phyloP scores from a whole-genome alignment of 2,113 vertebrate genomes.

The Rafetus swinhoei region DNA sequence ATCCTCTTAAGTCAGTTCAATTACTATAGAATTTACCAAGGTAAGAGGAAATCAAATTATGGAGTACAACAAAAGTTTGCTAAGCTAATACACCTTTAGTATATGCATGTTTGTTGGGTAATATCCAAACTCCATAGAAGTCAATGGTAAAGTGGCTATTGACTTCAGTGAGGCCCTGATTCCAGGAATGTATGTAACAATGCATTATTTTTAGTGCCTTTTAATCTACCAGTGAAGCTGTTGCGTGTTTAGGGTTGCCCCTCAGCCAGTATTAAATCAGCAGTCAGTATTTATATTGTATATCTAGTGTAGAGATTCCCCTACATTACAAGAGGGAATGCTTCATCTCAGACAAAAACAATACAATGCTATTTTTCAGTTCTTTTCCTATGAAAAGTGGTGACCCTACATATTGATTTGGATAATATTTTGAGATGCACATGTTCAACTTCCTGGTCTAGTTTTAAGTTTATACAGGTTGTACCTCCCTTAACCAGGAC shows the following conservation, averaged over 20 bases:
- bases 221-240: not conserved
- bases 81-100: not conserved
- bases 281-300: not conserved
- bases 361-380: not conserved
- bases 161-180: not conserved
- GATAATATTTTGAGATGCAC: not conserved
- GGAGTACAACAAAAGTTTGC: not conserved
- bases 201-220: not conserved
- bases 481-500: too few relatives aligned
- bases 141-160: not conserved
- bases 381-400: not conserved
- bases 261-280: fast-evolving
- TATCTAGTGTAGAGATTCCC: not conserved
- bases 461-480: not conserved
- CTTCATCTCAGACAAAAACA: too few relatives aligned
- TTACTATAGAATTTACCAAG: not conserved
- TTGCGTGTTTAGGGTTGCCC: not conserved
- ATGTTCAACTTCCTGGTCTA: not conserved
- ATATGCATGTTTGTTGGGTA: not conserved
- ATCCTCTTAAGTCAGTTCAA: fast-evolving
- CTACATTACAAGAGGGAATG: fast-evolving
- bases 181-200: not conserved
- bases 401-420: not conserved
- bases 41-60: fast-evolving
- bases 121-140: not conserved